Conservation (phyloP, 2,888 invertebrate genomes). For the Lymantria monacha region DNA sequence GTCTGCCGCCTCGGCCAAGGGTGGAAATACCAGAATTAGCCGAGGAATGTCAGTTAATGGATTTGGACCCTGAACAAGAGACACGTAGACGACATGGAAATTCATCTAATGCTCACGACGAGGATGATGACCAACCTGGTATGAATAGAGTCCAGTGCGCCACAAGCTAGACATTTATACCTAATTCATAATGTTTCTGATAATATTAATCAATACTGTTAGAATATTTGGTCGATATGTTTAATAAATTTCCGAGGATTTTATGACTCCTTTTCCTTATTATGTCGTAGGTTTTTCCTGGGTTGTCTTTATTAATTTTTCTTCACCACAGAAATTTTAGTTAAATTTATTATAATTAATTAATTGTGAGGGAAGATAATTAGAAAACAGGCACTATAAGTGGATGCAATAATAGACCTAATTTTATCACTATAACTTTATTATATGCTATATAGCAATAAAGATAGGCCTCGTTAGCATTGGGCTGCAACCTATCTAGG, state of each 20-base stretch:
- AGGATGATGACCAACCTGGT: slow-evolving; percentile 86
- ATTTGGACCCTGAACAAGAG: slow-evolving; percentile 90
- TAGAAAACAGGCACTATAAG: no score
- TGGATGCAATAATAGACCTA: no score
- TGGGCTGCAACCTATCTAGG: no score
- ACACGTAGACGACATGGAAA: slow-evolving; percentile 85
- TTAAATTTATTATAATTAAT: not conserved
- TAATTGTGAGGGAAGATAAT: no score
- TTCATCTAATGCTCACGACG: slow-evolving; percentile 86
- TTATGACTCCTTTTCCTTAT: not conserved
- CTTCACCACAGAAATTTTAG: not conserved
- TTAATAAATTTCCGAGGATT: not conserved
- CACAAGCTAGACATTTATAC: slow-evolving; percentile 79
- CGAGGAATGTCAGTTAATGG: slow-evolving; percentile 88
- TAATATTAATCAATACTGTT: not conserved
- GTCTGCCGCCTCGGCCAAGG: slow-evolving; percentile 88
- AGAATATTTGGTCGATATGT: not conserved
- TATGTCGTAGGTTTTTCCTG: not conserved
- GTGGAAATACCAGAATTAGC: slow-evolving; percentile 87
- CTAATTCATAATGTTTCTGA: not conserved
- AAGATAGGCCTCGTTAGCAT: no score
- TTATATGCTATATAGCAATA: no score
- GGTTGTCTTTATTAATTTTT: not conserved
- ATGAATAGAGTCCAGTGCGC: slow-evolving; percentile 90
- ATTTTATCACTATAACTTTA: no score